Base-by-base conservation (phyloP, 1,140 invertebrate species). In the Platorchestia sp. region DNA sequence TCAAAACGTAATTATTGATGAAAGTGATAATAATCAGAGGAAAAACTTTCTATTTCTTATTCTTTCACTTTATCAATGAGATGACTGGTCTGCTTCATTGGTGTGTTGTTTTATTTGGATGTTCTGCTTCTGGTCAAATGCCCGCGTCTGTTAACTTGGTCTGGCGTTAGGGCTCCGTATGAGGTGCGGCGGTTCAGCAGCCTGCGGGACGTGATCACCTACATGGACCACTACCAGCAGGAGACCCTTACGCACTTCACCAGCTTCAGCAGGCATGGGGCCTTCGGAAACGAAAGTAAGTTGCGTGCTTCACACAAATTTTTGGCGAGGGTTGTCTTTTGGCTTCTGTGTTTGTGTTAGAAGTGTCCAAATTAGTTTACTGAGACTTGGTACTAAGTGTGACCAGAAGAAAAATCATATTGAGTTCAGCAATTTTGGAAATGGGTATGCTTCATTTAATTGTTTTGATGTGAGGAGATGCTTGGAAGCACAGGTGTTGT, bases 241-340 rank as follows among this genome's bases (percentile, higher is more conserved):
- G 45, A 96, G 90, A 96, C 96, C 0, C 91, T 95, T 86, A 96
- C 96, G 5, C 96, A 96, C 93, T 96, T 96, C 96, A 96, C 96
- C 47, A 96, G 95, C 53, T 96, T 96, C 45, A 96, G 96, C 86
- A 95, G 95, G 45, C 95, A 96, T 51, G 96, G 96, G 6, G 90
- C 95, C 27, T 96, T 96, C 42, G 96, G 96, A 44, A 95, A 96
- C 86, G 96, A 96, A 90, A 95, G 96, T 96, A 86, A 95, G 96
- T 89, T 41, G 59, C 59, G 1, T 75, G 59, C 3, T 75, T 36
- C 36, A 22, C 14, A 75, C 14, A 22, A 27, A 75, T 75, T 75
- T 75, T 22, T 75, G 3, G 14, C 10, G 14, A 75, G 59, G n/a
- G n/a, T n/a, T 36, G 14, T 75, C 14, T 75, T 22, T 75, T 36